Evolutionary conservation across 2,113 vertebrate species (phyloP).

Genomic region (Actenoides lindsayi): DNA sequence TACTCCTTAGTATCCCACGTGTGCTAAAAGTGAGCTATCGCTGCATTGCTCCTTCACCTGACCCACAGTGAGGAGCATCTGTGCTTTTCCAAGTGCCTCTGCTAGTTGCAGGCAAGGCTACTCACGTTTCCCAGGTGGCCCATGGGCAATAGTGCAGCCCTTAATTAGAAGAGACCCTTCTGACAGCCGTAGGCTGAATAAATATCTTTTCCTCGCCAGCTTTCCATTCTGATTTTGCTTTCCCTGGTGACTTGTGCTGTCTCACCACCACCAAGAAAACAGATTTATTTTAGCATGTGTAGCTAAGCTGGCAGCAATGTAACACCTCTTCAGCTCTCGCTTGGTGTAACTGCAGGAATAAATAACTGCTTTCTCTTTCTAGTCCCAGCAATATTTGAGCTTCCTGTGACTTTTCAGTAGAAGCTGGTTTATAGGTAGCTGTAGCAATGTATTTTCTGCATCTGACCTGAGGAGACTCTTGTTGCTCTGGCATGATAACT

Average conservation of each 20-base stretch:
- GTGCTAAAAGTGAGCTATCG: not conserved
- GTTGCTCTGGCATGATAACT: not conserved
- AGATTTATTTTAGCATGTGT: conserved; percentile 38
- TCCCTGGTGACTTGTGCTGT: not conserved
- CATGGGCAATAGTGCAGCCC: not conserved
- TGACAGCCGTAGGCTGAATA: not conserved
- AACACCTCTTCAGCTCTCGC: not conserved
- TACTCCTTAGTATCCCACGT: rapidly evolving
- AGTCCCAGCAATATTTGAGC: not conserved
- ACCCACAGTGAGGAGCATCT: not conserved
- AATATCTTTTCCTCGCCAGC: not conserved
- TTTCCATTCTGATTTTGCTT: not conserved
- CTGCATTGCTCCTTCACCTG: not conserved
- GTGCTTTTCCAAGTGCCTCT: not conserved
- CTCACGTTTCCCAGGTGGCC: not conserved
- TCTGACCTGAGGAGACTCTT: not conserved
- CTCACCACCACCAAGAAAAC: not conserved
- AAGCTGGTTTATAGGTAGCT: not conserved
- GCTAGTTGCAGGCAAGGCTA: not conserved
- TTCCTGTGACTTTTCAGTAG: not conserved
- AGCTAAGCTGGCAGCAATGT: conserved; percentile 13
- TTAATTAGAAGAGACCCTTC: not conserved
- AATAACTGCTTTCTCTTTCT: conserved; percentile 21
- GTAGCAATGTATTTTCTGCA: not conserved
- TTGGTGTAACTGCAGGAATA: conserved; percentile 14